These are phyloP conservation scores for Microcebus griseorufus DNA, from an alignment of 2,113 vertebrate species.

Conservation along the genomic window DNA sequence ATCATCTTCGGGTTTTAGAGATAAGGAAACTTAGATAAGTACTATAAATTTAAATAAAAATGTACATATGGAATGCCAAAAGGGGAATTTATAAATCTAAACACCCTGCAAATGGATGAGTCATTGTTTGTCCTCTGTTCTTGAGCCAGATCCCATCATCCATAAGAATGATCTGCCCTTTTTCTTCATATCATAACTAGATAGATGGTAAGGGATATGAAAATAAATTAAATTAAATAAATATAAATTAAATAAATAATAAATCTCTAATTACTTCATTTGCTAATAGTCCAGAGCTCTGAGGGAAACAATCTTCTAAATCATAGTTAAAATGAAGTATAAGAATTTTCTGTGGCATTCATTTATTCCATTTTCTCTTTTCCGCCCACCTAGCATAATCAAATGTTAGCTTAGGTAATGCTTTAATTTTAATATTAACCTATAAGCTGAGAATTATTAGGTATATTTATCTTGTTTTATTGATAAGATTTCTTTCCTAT, in stretches of 20 bases:
- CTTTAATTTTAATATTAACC: background rate
- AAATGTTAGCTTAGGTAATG: background rate
- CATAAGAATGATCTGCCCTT: background rate
- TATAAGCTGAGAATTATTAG: background rate
- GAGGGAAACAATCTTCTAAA: background rate
- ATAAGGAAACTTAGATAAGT: background rate
- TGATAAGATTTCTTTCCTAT: background rate
- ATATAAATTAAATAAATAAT: too few species aligned
- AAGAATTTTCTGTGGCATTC: background rate
- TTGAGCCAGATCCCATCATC: background rate
- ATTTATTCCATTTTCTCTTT: background rate
- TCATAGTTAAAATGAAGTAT: background rate
- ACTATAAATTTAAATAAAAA: background rate
- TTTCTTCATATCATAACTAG: background rate
- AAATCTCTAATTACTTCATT: conserved; percentile 5
- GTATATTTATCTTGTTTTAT: background rate
- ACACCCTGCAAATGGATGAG: background rate
- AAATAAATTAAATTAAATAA: background rate
- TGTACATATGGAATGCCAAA: background rate
- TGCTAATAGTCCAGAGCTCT: conserved; percentile 25
- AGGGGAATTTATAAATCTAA: background rate
- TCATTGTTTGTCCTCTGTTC: background rate
- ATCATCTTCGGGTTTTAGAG: background rate
- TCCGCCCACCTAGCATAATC: background rate
- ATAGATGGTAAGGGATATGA: background rate